Evolutionary conservation across 2,888 invertebrate species (phyloP).

Genomic region (Pyrrhia umbra): DNA sequence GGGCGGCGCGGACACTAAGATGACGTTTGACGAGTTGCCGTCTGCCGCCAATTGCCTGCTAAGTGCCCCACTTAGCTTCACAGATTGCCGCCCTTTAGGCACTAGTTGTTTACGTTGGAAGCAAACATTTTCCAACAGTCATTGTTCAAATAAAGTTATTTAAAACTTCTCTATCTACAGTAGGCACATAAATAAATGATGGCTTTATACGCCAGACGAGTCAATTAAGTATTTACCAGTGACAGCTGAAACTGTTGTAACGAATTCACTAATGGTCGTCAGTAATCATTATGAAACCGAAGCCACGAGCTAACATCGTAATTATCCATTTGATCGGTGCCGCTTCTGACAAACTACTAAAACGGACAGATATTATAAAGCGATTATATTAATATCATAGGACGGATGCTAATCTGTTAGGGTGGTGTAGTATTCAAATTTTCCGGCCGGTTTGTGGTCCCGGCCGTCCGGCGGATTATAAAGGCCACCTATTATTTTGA

Average conservation of each 20-base stretch:
- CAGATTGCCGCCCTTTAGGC: neutral
- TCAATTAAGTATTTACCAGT: slow-evolving; percentile 13
- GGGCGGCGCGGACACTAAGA: slow-evolving; percentile 25
- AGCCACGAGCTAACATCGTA: slow-evolving; percentile 3
- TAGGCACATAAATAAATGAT: slow-evolving; percentile 6
- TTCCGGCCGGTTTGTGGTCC: slow-evolving; percentile 45
- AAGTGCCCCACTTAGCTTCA: slow-evolving; percentile 35
- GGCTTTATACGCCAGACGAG: neutral
- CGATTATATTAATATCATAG: slow-evolving; percentile 49
- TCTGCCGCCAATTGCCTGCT: slow-evolving; percentile 2
- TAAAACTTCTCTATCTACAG: neutral
- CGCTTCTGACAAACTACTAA: slow-evolving; percentile 18
- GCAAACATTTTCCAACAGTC: neutral
- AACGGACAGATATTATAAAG: slow-evolving; percentile 27
- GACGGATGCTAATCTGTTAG: slow-evolving; percentile 55
- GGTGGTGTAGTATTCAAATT: slow-evolving; percentile 55
- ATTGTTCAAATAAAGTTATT: neutral
- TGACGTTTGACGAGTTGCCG: slow-evolving; percentile 30
- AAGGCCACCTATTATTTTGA: slow-evolving; percentile 47
- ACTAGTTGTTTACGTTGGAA: slow-evolving; percentile 1
- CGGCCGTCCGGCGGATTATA: slow-evolving; percentile 47
- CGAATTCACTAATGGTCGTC: slow-evolving; percentile 1
- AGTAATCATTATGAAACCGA: slow-evolving; percentile 7
- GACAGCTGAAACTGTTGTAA: slow-evolving; percentile 5
- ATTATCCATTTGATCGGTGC: neutral